phyloP scores from a whole-genome alignment of 1,140 invertebrate species.

The Mya arenaria region DNA sequence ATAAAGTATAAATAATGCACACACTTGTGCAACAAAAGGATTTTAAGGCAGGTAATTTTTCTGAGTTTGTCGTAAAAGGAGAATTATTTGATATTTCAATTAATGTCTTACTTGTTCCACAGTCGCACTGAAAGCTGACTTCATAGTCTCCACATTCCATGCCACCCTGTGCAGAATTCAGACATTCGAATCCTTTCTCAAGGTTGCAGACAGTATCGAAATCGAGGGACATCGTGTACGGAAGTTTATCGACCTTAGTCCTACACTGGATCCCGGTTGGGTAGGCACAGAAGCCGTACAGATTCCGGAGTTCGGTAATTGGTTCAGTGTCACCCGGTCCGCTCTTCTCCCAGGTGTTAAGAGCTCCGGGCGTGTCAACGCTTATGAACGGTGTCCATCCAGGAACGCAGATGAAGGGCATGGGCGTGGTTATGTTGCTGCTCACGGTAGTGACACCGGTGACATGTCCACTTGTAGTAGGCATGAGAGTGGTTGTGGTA shows the following conservation, averaged over 20 bases:
- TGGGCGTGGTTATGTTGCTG: constrained; percentile 15
- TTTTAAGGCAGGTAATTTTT: too few relatives aligned
- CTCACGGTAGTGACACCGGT: too few relatives aligned
- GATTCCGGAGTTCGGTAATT: constrained; percentile 60
- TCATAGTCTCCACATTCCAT: constrained; percentile 77
- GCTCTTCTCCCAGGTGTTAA: constrained; percentile 56
- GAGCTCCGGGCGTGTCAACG: constrained; percentile 58
- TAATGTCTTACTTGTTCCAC: too few relatives aligned
- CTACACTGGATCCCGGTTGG: constrained; percentile 90
- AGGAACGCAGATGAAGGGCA: constrained; percentile 57
- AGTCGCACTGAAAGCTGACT: constrained; percentile 78
- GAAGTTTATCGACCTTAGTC: constrained; percentile 84
- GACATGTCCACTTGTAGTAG: too few relatives aligned
- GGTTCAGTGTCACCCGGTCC: constrained; percentile 75
- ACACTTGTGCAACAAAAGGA: too few relatives aligned
- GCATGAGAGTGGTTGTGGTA: too few relatives aligned
- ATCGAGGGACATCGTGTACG: constrained; percentile 83
- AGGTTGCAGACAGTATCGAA: constrained; percentile 64
- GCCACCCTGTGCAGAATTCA: constrained; percentile 40
- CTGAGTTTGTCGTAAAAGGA: too few relatives aligned
- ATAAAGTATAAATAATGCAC: too few relatives aligned
- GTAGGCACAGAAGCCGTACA: constrained; percentile 82
- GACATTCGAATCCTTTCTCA: constrained; percentile 51
- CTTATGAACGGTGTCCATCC: constrained; percentile 76
- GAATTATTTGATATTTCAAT: too few relatives aligned